Evolutionary conservation across 2,113 vertebrate species (phyloP).

Genomic region (Anolis carolinensis): DNA sequence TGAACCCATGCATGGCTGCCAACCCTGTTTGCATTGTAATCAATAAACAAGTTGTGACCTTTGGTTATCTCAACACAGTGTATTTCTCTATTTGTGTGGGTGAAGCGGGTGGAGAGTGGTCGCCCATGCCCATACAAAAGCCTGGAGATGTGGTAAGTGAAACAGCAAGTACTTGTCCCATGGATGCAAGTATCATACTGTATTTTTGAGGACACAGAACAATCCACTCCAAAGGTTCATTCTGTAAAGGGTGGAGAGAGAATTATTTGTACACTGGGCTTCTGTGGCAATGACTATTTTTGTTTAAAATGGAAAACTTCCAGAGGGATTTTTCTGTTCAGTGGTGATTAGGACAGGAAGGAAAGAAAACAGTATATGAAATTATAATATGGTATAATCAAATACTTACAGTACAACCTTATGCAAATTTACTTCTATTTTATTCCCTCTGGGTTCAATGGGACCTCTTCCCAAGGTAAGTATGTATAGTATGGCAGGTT

Average conservation of each 20-base stretch:
- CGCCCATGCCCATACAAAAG: no score
- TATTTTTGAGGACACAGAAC: background rate
- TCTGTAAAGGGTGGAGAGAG: constrained; percentile 29
- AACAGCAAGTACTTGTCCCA: no score
- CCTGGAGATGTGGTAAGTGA: no score
- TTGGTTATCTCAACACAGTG: no score
- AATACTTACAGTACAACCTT: constrained; percentile 33
- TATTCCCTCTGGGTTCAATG: no score
- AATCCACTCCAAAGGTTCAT: background rate
- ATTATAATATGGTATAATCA: constrained; percentile 65
- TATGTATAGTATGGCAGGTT: background rate
- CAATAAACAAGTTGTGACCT: no score
- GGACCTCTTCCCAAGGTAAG: background rate
- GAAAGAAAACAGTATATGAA: constrained; percentile 46
- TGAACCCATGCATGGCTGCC: no score
- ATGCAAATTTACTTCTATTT: background rate
- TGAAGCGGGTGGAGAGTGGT: no score
- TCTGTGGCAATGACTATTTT: constrained; percentile 10
- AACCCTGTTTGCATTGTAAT: no score
- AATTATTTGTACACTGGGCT: constrained; percentile 34
- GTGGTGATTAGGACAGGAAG: constrained; percentile 48
- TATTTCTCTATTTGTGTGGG: no score
- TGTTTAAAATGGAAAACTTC: constrained; percentile 56
- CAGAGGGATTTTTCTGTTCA: constrained; percentile 51
- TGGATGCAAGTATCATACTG: no score